phyloP scores from a whole-genome alignment of 2,888 invertebrate genomes.

The Eupithecia tripunctaria region DNA sequence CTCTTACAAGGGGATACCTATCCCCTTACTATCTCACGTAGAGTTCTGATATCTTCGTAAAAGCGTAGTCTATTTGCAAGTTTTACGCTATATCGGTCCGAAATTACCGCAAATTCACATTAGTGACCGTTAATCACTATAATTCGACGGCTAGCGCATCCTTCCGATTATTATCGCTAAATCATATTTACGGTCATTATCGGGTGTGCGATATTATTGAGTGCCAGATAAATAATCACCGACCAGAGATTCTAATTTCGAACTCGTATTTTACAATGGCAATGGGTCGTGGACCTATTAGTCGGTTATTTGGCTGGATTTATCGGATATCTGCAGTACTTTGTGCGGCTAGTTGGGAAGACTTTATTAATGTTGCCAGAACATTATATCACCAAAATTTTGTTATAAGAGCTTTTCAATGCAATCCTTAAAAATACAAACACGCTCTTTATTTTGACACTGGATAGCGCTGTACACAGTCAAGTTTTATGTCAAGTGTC shows the following conservation, averaged over 20 bases:
- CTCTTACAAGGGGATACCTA: too few relatives aligned
- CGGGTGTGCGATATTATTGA: slow-evolving; percentile 48
- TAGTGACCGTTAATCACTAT: slow-evolving; percentile 44
- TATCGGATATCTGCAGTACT: slow-evolving; percentile 28
- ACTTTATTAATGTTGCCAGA: not conserved
- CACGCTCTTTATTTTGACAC: too few relatives aligned
- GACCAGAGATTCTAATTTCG: slow-evolving; percentile 45
- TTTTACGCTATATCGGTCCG: not conserved
- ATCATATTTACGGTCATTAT: slow-evolving; percentile 54
- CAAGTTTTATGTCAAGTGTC: too few relatives aligned
- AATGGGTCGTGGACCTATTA: slow-evolving; percentile 37
- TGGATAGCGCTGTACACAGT: too few relatives aligned
- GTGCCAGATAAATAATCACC: slow-evolving; percentile 46
- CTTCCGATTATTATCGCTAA: slow-evolving; percentile 51
- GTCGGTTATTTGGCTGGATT: slow-evolving; percentile 33
- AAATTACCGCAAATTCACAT: slow-evolving; percentile 32
- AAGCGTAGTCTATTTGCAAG: not conserved
- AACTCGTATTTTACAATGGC: slow-evolving; percentile 36
- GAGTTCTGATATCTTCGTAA: not conserved
- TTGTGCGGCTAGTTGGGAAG: not conserved
- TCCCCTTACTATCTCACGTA: not conserved
- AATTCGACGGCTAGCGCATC: slow-evolving; percentile 47
- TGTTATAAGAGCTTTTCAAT: too few relatives aligned
- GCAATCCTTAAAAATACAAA: too few relatives aligned
- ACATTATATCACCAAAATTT: not conserved